Evolutionary conservation across 2,113 vertebrate genomes (phyloP), one percentile per base, ranked within the genome.

Genomic region (Cacatua alba): DNA sequence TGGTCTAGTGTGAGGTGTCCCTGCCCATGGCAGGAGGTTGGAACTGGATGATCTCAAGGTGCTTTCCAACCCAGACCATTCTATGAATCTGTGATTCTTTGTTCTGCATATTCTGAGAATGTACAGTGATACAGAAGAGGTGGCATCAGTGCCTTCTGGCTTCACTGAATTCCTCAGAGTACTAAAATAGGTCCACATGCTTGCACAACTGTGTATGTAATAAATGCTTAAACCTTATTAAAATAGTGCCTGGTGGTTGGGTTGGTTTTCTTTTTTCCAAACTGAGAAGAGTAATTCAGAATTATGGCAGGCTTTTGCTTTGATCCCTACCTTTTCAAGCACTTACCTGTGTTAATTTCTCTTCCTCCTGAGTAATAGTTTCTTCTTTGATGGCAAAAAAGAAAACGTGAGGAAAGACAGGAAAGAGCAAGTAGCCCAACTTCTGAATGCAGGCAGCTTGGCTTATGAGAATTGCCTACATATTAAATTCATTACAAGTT

Each of bases 251-350:
- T 67, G 41, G 4, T 75, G 11, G 1, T 72, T 31, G 23, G 2
- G 9, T 8, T 0, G 33, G 6, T 1, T 14, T 55, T 39, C 24
- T 28, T 41, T 25, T 53, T 19, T 2, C 35, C 44, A 72, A 9
- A 74, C 44, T 49, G 41, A 65, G 33, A 67, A 79, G 12, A 65
- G 13, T 63, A 65, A 55, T 52, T 91, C 14, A 48, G 26, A 69
- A 57, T 55, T 43, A 59, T 10, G 18, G 7, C 16, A 76, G 23
- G 15, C 12, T 84, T 82, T 83, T 51, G 3, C 20, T 87, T 55
- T 87, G 44, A 59, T 7, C 7, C 21, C 9, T 63, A 17, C 13
- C 10, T 83, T 76, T 85, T 87, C n/a, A 75, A 10, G 5, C 11
- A 39, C n/a, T 79, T 78, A 16, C 1, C 4, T 71, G 11, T 52